Evolutionary conservation across 2,113 vertebrate genomes (phyloP).

Genomic region (Phaethornis superciliosus): DNA sequence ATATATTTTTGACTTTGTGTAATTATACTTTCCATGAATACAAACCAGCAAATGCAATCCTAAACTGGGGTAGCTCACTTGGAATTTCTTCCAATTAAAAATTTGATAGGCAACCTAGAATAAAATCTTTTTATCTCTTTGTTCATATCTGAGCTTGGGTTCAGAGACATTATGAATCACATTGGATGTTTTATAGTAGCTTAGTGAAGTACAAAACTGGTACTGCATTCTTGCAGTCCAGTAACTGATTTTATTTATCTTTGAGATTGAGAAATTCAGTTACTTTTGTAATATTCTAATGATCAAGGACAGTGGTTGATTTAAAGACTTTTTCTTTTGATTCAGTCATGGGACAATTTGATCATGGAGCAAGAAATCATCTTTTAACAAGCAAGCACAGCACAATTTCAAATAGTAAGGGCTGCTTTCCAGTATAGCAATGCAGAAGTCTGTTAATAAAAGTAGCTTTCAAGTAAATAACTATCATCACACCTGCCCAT

Average conservation of each 20-base stretch:
- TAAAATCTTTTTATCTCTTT: background rate
- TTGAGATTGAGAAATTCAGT: background rate
- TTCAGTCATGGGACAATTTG: background rate
- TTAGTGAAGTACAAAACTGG: background rate
- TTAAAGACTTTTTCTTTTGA: background rate
- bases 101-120: background rate
- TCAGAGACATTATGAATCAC: accelerated
- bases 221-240: background rate
- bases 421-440: background rate
- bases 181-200: background rate
- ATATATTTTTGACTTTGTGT: background rate
- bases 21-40: background rate
- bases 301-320: background rate
- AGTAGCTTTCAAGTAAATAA: background rate
- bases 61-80: background rate
- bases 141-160: background rate
- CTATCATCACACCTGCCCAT: background rate
- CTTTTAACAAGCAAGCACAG: background rate
- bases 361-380: background rate
- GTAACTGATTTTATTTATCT: background rate
- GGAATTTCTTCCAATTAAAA: background rate
- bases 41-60: background rate
- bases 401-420: background rate
- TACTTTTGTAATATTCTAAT: background rate
- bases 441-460: background rate